These are phyloP conservation scores for Paramuricea clavata DNA, from an alignment of 92 coral and sea anemone species.

Conservation along the genomic window DNA sequence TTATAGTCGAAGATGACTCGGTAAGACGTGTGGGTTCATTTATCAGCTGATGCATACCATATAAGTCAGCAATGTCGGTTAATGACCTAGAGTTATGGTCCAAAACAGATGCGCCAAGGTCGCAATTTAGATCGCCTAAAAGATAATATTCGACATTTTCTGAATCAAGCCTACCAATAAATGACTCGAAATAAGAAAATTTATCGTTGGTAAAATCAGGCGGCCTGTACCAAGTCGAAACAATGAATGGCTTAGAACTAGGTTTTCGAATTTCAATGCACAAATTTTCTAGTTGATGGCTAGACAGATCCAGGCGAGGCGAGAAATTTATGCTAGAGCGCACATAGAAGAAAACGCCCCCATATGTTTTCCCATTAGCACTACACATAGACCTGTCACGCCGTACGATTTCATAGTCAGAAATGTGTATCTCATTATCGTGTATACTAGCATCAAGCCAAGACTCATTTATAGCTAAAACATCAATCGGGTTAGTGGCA, in stretches of 20 bases:
- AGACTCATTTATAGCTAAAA: too few species aligned
- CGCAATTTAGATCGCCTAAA: too few species aligned
- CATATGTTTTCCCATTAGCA: too few species aligned
- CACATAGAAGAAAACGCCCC: constrained; percentile 50
- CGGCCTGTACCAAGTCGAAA: constrained; percentile 71
- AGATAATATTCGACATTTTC: constrained; percentile 65
- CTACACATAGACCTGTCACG: constrained; percentile 28
- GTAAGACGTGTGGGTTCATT: too few species aligned
- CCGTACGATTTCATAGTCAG: constrained; percentile 40
- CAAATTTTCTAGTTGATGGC: constrained; percentile 41
- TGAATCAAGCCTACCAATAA: constrained; percentile 63
- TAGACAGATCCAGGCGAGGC: constrained; percentile 41
- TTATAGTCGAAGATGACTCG: too few species aligned
- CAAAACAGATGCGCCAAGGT: too few species aligned
- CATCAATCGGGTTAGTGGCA: too few species aligned
- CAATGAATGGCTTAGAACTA: constrained; percentile 63
- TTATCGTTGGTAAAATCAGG: constrained; percentile 60
- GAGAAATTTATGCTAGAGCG: too few species aligned
- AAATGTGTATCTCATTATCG: constrained; percentile 20
- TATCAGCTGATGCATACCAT: too few species aligned
- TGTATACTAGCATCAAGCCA: constrained; percentile 33
- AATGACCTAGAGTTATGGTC: too few species aligned
- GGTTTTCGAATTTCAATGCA: constrained; percentile 70
- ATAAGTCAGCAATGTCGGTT: too few species aligned
- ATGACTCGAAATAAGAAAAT: constrained; percentile 45